Conservation (phyloP, 2,113 vertebrate species). For the Sceloporus tristichus region DNA sequence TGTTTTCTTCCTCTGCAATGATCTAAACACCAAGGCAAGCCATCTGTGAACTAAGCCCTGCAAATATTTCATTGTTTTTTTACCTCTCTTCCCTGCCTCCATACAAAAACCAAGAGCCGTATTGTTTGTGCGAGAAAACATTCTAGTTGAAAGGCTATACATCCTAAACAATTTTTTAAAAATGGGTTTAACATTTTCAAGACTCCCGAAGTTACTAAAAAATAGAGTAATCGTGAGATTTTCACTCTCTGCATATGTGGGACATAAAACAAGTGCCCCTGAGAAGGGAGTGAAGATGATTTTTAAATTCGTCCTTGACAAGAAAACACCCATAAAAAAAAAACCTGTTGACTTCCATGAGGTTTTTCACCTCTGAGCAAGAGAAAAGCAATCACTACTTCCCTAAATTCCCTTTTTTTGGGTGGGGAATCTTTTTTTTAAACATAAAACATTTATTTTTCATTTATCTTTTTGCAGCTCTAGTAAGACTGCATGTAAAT, state of each 20-base stretch:
- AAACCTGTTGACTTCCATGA: too few species aligned
- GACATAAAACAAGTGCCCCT: background rate
- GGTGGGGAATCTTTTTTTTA: too few species aligned
- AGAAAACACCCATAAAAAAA: too few species aligned
- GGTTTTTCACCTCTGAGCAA: too few species aligned
- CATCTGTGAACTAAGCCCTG: conserved; percentile 28
- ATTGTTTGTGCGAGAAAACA: conserved; percentile 11
- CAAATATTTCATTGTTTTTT: conserved; percentile 36
- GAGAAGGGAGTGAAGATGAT: too few species aligned
- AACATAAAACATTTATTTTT: too few species aligned
- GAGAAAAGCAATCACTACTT: too few species aligned
- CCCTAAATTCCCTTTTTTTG: too few species aligned
- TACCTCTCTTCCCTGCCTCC: background rate
- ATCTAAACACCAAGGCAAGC: conserved; percentile 51
- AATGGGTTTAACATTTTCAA: background rate
- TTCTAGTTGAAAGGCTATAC: conserved; percentile 2
- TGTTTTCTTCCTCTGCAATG: conserved; percentile 17
- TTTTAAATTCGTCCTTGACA: too few species aligned
- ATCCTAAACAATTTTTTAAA: conserved; percentile 4
- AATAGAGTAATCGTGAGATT: background rate
- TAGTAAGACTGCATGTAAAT: background rate
- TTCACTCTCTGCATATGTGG: background rate
- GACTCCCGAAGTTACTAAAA: conserved; percentile 35
- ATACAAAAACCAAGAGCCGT: background rate
- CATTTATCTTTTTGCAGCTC: background rate